Conservation (phyloP, 2,888 invertebrate species). For the Metallyticus violacea region DNA sequence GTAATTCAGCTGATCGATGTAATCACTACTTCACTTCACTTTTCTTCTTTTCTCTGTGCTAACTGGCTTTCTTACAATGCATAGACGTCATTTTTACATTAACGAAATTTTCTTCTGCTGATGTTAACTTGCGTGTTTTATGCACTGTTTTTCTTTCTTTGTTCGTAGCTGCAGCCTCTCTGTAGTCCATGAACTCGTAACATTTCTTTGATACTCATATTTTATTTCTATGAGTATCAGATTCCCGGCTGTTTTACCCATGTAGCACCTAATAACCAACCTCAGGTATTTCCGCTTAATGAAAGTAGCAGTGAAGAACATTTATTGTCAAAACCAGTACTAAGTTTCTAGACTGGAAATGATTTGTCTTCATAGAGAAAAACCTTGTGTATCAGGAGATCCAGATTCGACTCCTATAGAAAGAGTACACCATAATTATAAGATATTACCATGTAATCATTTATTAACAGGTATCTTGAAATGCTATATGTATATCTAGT, state of each 20-base stretch:
- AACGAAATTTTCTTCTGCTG: no score
- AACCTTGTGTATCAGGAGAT: no score
- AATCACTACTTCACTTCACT: no score
- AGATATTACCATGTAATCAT: no score
- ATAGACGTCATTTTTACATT: no score
- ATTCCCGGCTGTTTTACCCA: neutral
- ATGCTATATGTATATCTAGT: no score
- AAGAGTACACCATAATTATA: no score
- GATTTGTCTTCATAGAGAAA: neutral
- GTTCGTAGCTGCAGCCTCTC: neutral
- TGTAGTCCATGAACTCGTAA: neutral
- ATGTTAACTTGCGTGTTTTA: neutral
- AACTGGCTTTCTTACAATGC: neutral
- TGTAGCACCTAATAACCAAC: neutral
- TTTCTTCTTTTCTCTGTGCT: neutral
- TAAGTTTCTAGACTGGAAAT: neutral
- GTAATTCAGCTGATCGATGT: neutral
- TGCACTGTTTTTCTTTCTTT: neutral
- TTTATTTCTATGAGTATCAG: neutral
- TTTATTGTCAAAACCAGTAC: neutral
- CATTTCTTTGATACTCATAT: neutral
- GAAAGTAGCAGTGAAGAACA: neutral
- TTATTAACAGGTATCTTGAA: no score
- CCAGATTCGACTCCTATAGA: no score
- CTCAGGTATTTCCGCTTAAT: neutral